phyloP scores from a whole-genome alignment of 2,113 vertebrate genomes.

The human region GRCh38 chr3:102806501-102807000 shows the following conservation, averaged over 20 bases:
- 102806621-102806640: neutral
- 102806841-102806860: neutral
- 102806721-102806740: neutral
- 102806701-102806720: neutral
- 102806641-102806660: neutral
- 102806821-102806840: neutral
- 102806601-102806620: neutral
- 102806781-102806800: neutral
- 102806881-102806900: neutral
- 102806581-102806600: neutral
- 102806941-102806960: neutral
- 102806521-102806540: neutral
- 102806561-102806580: neutral
- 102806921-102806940: neutral
- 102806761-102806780: neutral
- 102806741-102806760: neutral
- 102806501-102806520: neutral
- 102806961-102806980: neutral
- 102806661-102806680: neutral
- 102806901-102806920: neutral
- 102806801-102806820: neutral
- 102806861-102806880: neutral
- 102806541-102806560: neutral
- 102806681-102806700: neutral
- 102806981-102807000: neutral